Evolutionary conservation across 2,797 vertebrate genomes (phyloP).

Genomic region (Acomys russatus): DNA sequence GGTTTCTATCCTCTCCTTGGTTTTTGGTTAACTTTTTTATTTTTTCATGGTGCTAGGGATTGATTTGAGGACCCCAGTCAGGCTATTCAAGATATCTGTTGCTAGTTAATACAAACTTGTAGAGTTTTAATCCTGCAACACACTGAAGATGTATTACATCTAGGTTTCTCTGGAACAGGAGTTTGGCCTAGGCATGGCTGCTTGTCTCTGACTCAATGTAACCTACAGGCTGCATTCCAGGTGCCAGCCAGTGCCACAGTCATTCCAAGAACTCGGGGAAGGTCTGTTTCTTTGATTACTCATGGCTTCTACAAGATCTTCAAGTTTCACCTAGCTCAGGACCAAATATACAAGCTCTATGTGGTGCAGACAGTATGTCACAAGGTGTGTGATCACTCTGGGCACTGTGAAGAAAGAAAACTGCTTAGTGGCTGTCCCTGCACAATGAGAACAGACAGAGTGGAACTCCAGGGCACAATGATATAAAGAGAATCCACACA

Average conservation of each 20-base stretch:
- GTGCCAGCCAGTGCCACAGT: neutral
- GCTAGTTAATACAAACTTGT: neutral
- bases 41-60: neutral
- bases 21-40: neutral
- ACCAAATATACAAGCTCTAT: neutral
- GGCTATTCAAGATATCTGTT: neutral
- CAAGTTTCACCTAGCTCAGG: neutral
- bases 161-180: neutral
- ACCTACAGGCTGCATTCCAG: neutral
- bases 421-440: accelerated
- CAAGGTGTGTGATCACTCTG: neutral
- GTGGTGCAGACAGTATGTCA: no score
- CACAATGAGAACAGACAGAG: no score
- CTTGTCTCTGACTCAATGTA: neutral
- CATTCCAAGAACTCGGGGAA: neutral
- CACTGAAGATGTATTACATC: neutral
- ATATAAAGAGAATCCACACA: neutral
- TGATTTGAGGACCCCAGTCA: neutral
- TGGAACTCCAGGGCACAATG: accelerated
- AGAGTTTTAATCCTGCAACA: neutral
- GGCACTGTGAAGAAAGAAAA: neutral
- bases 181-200: no score
- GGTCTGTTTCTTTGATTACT: neutral
- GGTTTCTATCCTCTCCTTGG: neutral
- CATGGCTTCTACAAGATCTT: neutral